Base-by-base conservation (phyloP, 2,888 invertebrate species). In the Euplexia lucipara region DNA sequence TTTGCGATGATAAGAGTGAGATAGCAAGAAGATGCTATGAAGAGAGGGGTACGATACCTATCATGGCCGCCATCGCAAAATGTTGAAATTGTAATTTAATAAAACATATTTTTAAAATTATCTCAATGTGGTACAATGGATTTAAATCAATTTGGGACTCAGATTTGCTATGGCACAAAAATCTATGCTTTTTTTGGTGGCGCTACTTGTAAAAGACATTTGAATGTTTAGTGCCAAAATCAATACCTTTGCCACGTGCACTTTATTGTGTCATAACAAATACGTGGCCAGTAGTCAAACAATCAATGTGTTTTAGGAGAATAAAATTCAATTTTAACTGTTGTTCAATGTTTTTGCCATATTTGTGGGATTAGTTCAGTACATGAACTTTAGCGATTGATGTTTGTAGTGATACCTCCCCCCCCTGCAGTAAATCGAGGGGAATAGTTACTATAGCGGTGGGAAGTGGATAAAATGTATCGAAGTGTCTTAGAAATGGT, bases 241-340 rank as follows among this genome's bases (percentile, higher is more conserved):
- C n/a, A n/a, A 26, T 22, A 8, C 3, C 4, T 10, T 4, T n/a
- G 30, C 18, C 26, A 16, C 30, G 7, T 42, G 8, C 14, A 32
- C 42, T 1, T 18, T 22, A 2, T 48, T 34, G 70, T 75, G 75
- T 69, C 75, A 34, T 69, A 56, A 34, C 26, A 75, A 37, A 75
- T 67, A 20, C 20, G 14, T 1, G 37, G 37, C 52, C 42, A 41
- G 45, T 78, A 69, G 82, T 58, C 37, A 35, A 53, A 52, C 59
- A 62, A 39, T 81, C 44, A 75, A 56, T 75, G 59, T 81, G 59
- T 81, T 79, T 58, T 73, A 61, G 53, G 78, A 72, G 52, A 78
- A 59, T 72, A 67, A 70, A 58, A 68, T 75, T 64, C 78, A 49
- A 61, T 78, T 67, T 45, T 74, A 57, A 61, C 49, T 82, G 77